Conservation (phyloP, 2,888 invertebrate genomes). For the Hirtodrosophila duncani region DNA sequence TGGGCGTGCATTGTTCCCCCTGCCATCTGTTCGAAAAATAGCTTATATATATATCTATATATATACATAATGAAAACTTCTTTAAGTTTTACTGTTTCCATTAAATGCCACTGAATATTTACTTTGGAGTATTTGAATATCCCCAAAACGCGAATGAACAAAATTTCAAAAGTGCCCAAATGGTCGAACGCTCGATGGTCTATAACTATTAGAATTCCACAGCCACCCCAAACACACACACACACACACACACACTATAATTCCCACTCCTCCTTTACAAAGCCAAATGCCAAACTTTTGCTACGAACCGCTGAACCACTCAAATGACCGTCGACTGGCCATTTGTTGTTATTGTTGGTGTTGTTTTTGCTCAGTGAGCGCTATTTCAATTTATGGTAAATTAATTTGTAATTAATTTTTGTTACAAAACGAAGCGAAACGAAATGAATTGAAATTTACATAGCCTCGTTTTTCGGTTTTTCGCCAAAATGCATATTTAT, state of each 20-base stretch:
- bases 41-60: too few species aligned
- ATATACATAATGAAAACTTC: too few species aligned
- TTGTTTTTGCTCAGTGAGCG: constrained; percentile 8
- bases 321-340: constrained; percentile 23
- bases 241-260: not conserved
- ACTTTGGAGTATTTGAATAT: too few species aligned
- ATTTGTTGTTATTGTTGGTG: not conserved
- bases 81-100: too few species aligned
- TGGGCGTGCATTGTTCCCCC: too few species aligned
- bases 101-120: too few species aligned
- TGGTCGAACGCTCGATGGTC: too few species aligned
- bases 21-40: too few species aligned
- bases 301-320: constrained; percentile 42
- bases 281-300: constrained; percentile 14
- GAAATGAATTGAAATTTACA: constrained; percentile 4
- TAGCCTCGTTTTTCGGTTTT: too few species aligned
- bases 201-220: too few species aligned
- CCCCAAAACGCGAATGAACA: too few species aligned
- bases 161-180: too few species aligned
- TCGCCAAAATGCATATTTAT: constrained; percentile 21
- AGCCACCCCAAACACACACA: not conserved
- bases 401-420: constrained; percentile 74
- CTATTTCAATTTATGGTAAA: constrained; percentile 67
- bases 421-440: constrained; percentile 20
- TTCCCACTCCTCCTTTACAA: constrained; percentile 1